A percentile compares a stretch with the other conserved stretches of the same genome.
These are phyloP conservation scores for Moxostoma hubbsi DNA, from an alignment of 2,797 vertebrate species.

Conservation along the genomic window DNA sequence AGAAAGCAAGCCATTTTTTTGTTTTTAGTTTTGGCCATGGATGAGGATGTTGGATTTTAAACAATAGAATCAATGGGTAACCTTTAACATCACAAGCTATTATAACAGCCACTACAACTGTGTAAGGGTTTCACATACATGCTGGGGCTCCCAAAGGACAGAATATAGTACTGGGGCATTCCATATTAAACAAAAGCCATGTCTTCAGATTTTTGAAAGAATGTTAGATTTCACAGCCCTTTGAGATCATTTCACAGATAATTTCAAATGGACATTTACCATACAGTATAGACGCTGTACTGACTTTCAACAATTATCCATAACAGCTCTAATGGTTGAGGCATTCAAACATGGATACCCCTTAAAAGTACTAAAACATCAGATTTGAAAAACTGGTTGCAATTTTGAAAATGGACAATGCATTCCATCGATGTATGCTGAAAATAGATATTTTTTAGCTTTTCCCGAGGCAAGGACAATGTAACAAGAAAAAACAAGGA, in stretches of 20 bases:
- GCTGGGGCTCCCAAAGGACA: neutral
- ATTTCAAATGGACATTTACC: neutral
- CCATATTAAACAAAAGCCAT: constrained; percentile 6
- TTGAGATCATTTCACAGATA: neutral
- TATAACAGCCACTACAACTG: constrained; percentile 3
- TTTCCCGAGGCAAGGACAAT: neutral
- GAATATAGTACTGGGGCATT: neutral
- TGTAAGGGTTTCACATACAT: neutral
- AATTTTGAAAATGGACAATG: neutral
- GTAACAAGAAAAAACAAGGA: constrained; percentile 10
- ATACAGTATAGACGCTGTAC: neutral
- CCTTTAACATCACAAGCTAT: constrained; percentile 5
- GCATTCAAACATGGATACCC: constrained; percentile 28
- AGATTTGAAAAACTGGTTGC: neutral
- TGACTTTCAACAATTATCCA: neutral
- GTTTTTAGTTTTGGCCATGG: neutral
- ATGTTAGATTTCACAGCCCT: neutral
- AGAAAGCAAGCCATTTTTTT: constrained; percentile 4
- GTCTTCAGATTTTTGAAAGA: neutral
- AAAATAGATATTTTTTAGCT: constrained; percentile 9
- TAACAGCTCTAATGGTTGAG: constrained; percentile 1
- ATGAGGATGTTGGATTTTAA: neutral
- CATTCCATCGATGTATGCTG: constrained; percentile 2
- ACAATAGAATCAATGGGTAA: constrained; percentile 1
- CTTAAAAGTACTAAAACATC: constrained; percentile 11